Percentiles rank a stretch among this genome's conserved stretches.
phyloP scores from a whole-genome alignment of 2,888 invertebrate species.

The Noctua comes region DNA sequence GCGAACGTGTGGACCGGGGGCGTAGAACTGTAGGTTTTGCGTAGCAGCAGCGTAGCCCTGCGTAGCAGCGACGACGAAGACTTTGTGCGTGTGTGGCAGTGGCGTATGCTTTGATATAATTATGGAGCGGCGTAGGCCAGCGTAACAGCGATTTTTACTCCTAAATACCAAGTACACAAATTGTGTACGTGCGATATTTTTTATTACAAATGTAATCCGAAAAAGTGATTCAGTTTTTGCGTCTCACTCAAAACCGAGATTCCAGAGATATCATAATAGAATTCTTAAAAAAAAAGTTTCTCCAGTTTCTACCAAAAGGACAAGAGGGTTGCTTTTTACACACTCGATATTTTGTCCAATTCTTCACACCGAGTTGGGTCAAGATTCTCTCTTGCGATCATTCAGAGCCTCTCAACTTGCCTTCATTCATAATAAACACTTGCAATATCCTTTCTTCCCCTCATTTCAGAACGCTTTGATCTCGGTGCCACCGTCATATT shows the following conservation, averaged over 20 bases:
- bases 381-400: constrained; percentile 60
- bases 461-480: constrained; percentile 45
- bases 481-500: constrained; percentile 31
- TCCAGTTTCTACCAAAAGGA: constrained; percentile 14
- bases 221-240: background rate
- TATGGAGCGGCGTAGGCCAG: background rate
- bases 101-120: background rate
- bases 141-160: background rate
- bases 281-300: background rate
- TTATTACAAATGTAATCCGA: background rate
- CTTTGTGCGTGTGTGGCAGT: background rate
- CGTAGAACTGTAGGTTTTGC: background rate
- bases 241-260: background rate
- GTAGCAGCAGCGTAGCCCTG: background rate
- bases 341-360: constrained; percentile 57
- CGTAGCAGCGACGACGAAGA: background rate
- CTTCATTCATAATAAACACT: constrained; percentile 63
- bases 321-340: constrained; percentile 51
- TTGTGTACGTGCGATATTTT: background rate
- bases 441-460: constrained; percentile 49
- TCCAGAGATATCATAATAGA: background rate
- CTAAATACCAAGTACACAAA: background rate
- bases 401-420: constrained; percentile 52
- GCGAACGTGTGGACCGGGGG: no score
- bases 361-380: constrained; percentile 51